These are phyloP conservation scores for Chorisops tibialis DNA, from an alignment of 2,888 invertebrate species.

Conservation along the genomic window DNA sequence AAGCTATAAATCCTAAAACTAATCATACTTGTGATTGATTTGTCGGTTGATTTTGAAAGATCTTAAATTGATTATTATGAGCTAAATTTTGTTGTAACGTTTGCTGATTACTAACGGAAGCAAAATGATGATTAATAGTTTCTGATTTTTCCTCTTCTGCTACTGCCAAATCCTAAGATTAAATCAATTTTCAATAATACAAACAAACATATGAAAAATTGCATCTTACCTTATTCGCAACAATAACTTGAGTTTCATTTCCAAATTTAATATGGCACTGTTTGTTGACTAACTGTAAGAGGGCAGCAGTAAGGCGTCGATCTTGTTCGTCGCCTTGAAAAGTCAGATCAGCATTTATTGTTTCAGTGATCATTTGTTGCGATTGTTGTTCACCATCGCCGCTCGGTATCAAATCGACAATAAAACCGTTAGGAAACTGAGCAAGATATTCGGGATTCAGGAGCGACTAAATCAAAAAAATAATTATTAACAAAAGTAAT, in stretches of 20 bases:
- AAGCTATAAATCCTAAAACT: neutral
- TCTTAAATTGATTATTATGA: conserved; percentile 29
- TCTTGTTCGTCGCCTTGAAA: conserved; percentile 30
- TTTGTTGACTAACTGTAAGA: conserved; percentile 33
- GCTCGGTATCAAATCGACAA: conserved; percentile 48
- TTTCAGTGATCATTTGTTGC: conserved; percentile 26
- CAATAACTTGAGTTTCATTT: conserved; percentile 34
- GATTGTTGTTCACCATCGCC: conserved; percentile 30
- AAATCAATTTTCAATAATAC: neutral
- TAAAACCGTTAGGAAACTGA: conserved; percentile 43
- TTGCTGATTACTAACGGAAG: conserved; percentile 23
- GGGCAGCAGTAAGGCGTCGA: conserved; percentile 27
- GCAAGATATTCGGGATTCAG: conserved; percentile 47
- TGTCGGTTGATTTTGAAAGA: conserved; percentile 15
- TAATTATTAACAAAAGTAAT: neutral
- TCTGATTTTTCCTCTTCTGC: neutral
- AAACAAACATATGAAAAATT: neutral
- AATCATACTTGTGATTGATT: conserved; percentile 8
- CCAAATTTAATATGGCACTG: conserved; percentile 23
- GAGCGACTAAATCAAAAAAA: conserved; percentile 40
- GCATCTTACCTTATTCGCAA: conserved; percentile 32
- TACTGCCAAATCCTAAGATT: conserved; percentile 2
- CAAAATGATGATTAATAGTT: conserved; percentile 19
- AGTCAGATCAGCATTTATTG: conserved; percentile 24
- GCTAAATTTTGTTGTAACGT: conserved; percentile 23